These are phyloP conservation scores for Semaprochilodus insignis DNA, from an alignment of 2,797 vertebrate species.

Conservation along the genomic window DNA sequence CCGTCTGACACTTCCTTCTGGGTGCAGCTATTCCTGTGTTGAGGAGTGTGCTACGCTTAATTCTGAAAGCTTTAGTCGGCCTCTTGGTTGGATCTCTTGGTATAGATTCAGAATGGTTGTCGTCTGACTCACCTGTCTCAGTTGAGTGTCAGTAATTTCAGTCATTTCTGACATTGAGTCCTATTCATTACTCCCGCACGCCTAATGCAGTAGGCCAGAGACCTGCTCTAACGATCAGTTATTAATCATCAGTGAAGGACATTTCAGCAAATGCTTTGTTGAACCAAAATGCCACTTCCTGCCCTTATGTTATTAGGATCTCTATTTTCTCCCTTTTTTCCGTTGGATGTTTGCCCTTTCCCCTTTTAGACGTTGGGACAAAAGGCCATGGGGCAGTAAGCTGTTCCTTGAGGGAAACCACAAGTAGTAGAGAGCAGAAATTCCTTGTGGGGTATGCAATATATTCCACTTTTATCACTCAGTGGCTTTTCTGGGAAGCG, in stretches of 20 bases:
- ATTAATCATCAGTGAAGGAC: conserved; percentile 5
- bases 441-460: conserved; percentile 58
- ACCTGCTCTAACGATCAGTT: not conserved
- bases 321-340: not conserved
- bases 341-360: conserved; percentile 19
- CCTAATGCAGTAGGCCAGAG: not conserved
- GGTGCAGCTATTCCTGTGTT: too few relatives aligned
- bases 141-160: not conserved
- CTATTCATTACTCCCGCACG: not conserved
- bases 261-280: conserved; percentile 15
- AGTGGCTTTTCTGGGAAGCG: conserved; percentile 33
- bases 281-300: conserved; percentile 20
- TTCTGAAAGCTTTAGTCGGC: not conserved
- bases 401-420: conserved; percentile 60
- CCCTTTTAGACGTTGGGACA: conserved; percentile 56
- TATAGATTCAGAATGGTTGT: not conserved
- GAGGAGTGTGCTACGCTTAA: not conserved
- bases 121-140: not conserved
- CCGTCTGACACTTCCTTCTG: too few relatives aligned
- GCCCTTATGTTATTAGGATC: conserved; percentile 17
- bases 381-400: conserved; percentile 56
- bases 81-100: not conserved
- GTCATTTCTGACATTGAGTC: not conserved
- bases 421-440: conserved; percentile 57
- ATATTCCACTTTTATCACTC: conserved; percentile 48